Evolutionary conservation across 1,140 invertebrate genomes (phyloP).

Genomic region (Caenorhabditis remanei): DNA sequence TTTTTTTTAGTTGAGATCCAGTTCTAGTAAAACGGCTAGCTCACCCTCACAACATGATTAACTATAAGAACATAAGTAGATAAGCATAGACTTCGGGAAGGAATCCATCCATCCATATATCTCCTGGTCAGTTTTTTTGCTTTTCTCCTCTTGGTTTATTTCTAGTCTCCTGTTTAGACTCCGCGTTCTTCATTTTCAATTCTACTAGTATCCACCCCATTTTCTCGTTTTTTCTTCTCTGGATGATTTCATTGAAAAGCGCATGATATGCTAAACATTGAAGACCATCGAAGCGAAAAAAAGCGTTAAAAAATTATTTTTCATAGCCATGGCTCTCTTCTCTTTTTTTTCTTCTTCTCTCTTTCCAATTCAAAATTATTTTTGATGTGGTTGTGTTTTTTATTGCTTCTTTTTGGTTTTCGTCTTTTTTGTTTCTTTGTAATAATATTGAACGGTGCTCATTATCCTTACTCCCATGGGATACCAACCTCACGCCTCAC

Average conservation of each 20-base stretch:
- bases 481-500: too few species aligned
- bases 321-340: background rate
- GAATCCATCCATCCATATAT: conserved; percentile 31
- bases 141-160: background rate
- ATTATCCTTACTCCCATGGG: background rate
- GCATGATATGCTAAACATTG: conserved; percentile 45
- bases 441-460: background rate
- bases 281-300: conserved; percentile 29
- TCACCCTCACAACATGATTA: too few species aligned
- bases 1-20: too few species aligned
- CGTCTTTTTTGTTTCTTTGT: background rate
- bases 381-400: background rate
- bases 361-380: background rate
- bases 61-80: background rate
- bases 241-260: conserved; percentile 47
- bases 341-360: background rate
- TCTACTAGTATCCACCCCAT: conserved; percentile 47
- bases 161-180: background rate
- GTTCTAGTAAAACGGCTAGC: too few species aligned
- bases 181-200: conserved; percentile 40
- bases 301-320: conserved; percentile 43
- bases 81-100: background rate
- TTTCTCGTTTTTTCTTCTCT: conserved; percentile 22
- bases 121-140: conserved; percentile 29
- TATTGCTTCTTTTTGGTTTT: background rate